Base-by-base conservation (phyloP, 2,113 vertebrate species). In the Alethe diademata region DNA sequence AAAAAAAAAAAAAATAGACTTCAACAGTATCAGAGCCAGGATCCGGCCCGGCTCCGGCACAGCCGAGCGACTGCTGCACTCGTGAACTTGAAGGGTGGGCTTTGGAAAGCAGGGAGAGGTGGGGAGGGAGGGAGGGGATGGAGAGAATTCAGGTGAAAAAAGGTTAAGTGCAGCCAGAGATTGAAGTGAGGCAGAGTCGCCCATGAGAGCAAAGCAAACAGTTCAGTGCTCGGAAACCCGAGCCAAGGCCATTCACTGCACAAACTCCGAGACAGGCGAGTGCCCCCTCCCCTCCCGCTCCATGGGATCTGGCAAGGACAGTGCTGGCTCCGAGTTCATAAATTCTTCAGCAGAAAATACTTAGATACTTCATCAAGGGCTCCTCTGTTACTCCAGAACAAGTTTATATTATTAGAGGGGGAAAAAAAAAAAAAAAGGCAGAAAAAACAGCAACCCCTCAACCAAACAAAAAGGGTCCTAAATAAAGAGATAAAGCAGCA, bases 311-410 rank as follows among this genome's bases (percentile, higher is more conserved):
- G 93, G 94, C 95, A 96, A 92, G 93, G 95, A 92, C 94, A 90
- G 71, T 69, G 73, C 92, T 97, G 96, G 96, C 95, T 97, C 95
- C 64, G 89, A 96, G 92, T 96, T 95, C 94, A 95, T 95, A 92
- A 94, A 96, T 97, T 97, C 94, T 96, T 97, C 96, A 86, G 84
- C 94, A 96, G 96, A 93, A 94, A 94, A 97, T 93, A 96, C 95
- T 95, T 95, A 96, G 94, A 96, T 95, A 96, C 94, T 97, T 92
- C 78, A 95, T 93, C 96, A 96, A 95, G 96, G 94, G 88, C 90
- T 96, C 89, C 93, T 96, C 96, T 96, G 96, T 97, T 96, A 92
- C 90, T 72, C 90, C 93, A 95, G 94, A 89, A 95, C 87, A 95
- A 96, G 91, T 95, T 95, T 96, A 96, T 82, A 92, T 95, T 95